Base-by-base conservation (phyloP, 2,888 invertebrate genomes). In the Bimastos eiseni region DNA sequence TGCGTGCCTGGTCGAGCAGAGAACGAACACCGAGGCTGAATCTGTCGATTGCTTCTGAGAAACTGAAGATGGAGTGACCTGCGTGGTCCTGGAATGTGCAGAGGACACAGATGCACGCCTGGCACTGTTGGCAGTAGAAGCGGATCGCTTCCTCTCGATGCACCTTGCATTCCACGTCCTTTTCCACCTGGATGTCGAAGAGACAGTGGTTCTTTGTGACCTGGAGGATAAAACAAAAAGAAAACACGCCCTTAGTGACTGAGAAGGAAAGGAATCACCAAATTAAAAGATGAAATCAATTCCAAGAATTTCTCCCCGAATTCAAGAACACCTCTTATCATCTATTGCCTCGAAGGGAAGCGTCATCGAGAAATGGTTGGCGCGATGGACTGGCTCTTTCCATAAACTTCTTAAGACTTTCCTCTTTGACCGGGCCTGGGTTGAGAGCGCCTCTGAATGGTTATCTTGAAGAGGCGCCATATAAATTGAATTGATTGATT, bases 31-130 rank as follows among this genome's bases (percentile, higher is more conserved):
- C 55, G 88, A 83, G 30, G 19, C 90, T 49, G 91, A 95, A 93
- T 91, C 94, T 94, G 83, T 92, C 92, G 88, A 94, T 94, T 44
- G 94, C 94, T 84, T 95, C 95, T 89, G 92, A 93, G 91, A 95
- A 95, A 19, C 94, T 94, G 91, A 94, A 94, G 24, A 95, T 94
- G 44, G 95, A 94, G 92, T 95, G 95, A 90, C 94, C 94, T 30
- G 93, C 92, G 91, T 95, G 95, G 90, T 94, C 94, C 90, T 95
- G 94, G 92, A 95, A 95, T 17, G 95, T 94, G 91, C 95, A 95
- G n/a, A 95, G 93, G 84, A 95, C 94, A 93, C 95, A 95, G 34
- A 95, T 93, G 90, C 95, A 95, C 88, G 93, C 92, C 89, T 94
- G 94, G 91, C 95, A 95, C 1, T 94, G 94, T 90, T 95, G 94